Base-by-base conservation (phyloP, 2,113 vertebrate genomes). In the Nothobranchius kuhntae region DNA sequence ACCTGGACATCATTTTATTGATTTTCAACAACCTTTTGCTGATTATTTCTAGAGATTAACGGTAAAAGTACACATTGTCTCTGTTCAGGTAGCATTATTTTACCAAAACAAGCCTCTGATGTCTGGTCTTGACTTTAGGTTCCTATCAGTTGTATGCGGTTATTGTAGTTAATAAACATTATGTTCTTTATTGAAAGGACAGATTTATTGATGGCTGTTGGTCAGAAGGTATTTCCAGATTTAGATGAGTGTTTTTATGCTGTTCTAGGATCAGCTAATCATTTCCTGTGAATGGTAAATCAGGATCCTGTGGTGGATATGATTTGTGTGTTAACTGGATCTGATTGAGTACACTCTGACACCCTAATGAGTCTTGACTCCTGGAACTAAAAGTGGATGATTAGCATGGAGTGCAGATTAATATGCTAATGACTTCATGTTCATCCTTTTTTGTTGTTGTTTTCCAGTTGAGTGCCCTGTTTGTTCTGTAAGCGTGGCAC, bases 391-490 rank as follows among this genome's bases (percentile, higher is more conserved):
- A 61, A 50, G 35, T 51, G 38, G 40, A n/a, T 44, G 21, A 64
- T 64, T 64, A 44, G 17, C 21, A 36, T 47, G 26, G 6, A 54
- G 14, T 45, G 35, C 30, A 13, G 53, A 65, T 55, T 55, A 17
- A 57, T 36, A 42, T 59, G 13, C 47, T 61, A 67, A 51, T 15
- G 40, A 44, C 17, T 42, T 50, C 30, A 48, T 67, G 44, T 53
- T 7, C 46, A 3, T 50, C 51, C 24, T 53, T 83, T 60, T 6
- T 15, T 30, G 30, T 30, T 30, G 30, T 30, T 0, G 6, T 38
- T 40, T 83, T 87, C 11, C 89, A 99, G 98, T 99, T 91, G 93
- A 93, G 1, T 99, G 96, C 78, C 98, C 98, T 8, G 95, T 97
- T 9, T 99, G 97, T 53, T 90, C 85, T 4, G 93, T 98, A 44